Evolutionary conservation across 92 coral and sea anemone species (phyloP).

Genomic region (Galaxea fascicularis): DNA sequence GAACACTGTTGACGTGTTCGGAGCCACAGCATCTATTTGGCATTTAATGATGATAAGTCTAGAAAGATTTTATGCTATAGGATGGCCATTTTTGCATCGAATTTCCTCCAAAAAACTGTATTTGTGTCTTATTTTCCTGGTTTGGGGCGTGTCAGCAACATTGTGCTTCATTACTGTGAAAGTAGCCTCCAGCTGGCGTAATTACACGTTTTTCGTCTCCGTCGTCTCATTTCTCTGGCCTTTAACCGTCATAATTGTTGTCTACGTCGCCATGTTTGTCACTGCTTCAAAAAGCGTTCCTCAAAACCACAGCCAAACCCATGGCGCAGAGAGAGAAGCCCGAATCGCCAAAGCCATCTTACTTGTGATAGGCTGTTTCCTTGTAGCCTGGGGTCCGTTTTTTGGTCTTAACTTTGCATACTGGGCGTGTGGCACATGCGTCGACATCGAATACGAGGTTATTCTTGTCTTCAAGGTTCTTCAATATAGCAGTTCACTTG

Average conservation of each 20-base stretch:
- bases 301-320: conserved; percentile 35
- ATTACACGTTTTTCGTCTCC: conserved; percentile 55
- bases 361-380: conserved; percentile 60
- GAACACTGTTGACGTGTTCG: conserved; percentile 63
- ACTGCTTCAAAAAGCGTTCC: conserved; percentile 56
- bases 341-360: conserved; percentile 65
- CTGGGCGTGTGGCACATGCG: conserved; percentile 69
- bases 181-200: conserved; percentile 52
- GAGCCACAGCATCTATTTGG: conserved; percentile 72
- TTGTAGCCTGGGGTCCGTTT: conserved; percentile 69
- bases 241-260: conserved; percentile 48
- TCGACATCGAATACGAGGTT: conserved; percentile 42
- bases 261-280: conserved; percentile 62
- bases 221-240: conserved; percentile 52
- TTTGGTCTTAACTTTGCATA: conserved; percentile 67
- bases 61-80: conserved; percentile 66
- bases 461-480: conserved; percentile 66
- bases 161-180: conserved; percentile 54
- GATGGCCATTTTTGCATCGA: conserved; percentile 72
- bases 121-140: conserved; percentile 34
- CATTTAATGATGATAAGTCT: conserved; percentile 64
- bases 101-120: conserved; percentile 58
- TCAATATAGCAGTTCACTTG: conserved; percentile 69
- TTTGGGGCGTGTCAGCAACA: conserved; percentile 55
- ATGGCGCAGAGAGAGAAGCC: conserved; percentile 49